Conservation (phyloP, 2,113 vertebrate genomes). For the Pseudorasbora parva region DNA sequence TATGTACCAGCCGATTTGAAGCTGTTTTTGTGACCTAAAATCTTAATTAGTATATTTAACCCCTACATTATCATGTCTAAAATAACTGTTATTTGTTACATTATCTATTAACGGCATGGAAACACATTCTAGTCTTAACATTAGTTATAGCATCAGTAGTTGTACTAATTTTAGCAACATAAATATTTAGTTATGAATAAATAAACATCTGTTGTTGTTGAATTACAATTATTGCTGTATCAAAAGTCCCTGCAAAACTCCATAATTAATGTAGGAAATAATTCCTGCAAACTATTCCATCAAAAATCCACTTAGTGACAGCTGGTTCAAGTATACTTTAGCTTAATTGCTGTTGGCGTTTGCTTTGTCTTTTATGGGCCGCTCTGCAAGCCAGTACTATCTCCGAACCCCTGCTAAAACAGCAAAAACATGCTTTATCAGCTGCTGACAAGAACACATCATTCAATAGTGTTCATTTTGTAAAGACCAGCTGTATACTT, state of each 20-base stretch:
- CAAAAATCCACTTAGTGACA: background rate
- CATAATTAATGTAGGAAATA: background rate
- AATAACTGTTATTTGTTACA: background rate
- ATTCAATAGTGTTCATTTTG: conserved; percentile 9
- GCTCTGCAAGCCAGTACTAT: background rate
- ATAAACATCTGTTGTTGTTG: background rate
- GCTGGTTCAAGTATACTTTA: background rate
- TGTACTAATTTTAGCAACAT: background rate
- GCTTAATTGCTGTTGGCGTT: background rate
- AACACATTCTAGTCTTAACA: background rate
- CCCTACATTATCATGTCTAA: background rate
- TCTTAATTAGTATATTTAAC: background rate
- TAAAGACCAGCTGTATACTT: conserved; percentile 14
- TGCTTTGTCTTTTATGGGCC: background rate
- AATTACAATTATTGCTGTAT: background rate
- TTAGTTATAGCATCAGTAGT: background rate
- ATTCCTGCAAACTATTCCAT: background rate
- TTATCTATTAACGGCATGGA: background rate
- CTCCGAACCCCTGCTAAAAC: conserved; percentile 6
- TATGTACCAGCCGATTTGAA: conserved; percentile 64
- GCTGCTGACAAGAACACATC: conserved; percentile 20
- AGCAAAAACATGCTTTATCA: conserved; percentile 8
- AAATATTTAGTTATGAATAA: background rate
- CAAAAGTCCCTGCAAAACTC: background rate
- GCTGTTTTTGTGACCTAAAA: background rate